phyloP scores from a whole-genome alignment of 2,888 invertebrate species.

The Crepidodera aurea region DNA sequence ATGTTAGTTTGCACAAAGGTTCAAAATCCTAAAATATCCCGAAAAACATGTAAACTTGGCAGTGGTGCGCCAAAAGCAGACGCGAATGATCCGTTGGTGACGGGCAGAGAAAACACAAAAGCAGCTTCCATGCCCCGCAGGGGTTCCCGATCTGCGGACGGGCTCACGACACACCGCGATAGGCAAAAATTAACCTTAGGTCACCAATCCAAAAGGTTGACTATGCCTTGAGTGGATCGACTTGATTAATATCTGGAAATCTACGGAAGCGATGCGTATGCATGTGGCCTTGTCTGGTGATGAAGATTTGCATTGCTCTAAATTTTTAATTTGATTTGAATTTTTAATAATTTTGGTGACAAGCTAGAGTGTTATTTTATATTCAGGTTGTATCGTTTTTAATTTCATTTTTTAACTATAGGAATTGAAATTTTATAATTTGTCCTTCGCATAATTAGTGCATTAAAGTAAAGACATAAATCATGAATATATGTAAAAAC shows the following conservation, averaged over 20 bases:
- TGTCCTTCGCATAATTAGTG: too few relatives aligned
- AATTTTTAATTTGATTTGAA: slow-evolving; percentile 7
- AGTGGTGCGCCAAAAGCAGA: slow-evolving; percentile 27
- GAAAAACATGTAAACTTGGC: slow-evolving; percentile 5
- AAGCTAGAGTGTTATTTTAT: too few relatives aligned
- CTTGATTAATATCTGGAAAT: slow-evolving; percentile 21
- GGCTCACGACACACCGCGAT: slow-evolving; percentile 19
- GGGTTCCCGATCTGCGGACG: slow-evolving; percentile 49
- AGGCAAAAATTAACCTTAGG: slow-evolving; percentile 1
- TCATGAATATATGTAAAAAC: too few relatives aligned
- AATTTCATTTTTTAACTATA: too few relatives aligned
- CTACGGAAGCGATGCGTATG: slow-evolving; percentile 16
- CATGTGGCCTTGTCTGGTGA: slow-evolving; percentile 7
- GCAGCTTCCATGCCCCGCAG: slow-evolving; percentile 51
- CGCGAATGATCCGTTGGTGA: slow-evolving; percentile 57
- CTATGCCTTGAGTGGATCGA: neutral
- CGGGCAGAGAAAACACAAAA: slow-evolving; percentile 54
- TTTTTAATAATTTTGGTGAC: neutral
- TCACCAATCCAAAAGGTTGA: slow-evolving; percentile 1
- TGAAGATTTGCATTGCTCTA: slow-evolving; percentile 5
- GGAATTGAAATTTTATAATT: too few relatives aligned
- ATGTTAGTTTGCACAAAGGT: too few relatives aligned
- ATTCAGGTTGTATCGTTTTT: too few relatives aligned
- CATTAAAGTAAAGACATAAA: too few relatives aligned
- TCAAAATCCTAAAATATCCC: too few relatives aligned